Conservation (phyloP, 2,113 vertebrate genomes). For the Trematocara zebra region DNA sequence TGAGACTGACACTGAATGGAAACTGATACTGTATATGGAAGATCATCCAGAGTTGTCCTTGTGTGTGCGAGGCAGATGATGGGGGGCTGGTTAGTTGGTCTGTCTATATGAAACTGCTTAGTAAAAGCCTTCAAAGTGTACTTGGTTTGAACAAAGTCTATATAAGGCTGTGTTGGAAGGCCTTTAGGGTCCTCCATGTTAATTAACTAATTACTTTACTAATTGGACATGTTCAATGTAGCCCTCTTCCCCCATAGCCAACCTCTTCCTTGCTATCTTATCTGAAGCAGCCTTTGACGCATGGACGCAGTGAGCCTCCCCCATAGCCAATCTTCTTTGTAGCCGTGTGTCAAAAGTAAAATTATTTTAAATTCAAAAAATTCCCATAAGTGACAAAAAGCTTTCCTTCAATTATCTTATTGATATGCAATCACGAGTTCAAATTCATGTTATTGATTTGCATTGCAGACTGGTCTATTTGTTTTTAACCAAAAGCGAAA, state of each 20-base stretch:
- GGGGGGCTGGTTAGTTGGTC: slow-evolving; percentile 20
- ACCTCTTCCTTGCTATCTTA: not conserved
- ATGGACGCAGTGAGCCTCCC: not conserved
- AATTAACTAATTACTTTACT: slow-evolving; percentile 74
- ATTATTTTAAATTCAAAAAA: not conserved
- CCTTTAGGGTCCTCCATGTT: slow-evolving; percentile 59
- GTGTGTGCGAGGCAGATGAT: slow-evolving; percentile 5
- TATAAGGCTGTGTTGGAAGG: slow-evolving; percentile 28
- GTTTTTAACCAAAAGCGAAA: not conserved
- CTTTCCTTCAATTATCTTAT: not conserved
- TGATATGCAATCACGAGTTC: not conserved
- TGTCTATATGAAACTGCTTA: slow-evolving; percentile 22
- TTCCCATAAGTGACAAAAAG: not conserved
- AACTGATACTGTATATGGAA: not conserved
- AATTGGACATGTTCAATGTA: slow-evolving; percentile 63
- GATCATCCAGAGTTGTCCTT: not conserved
- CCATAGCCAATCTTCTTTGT: not conserved
- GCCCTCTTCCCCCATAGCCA: not conserved
- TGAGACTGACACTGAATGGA: not conserved
- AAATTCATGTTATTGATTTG: not conserved
- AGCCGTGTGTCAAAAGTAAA: not conserved
- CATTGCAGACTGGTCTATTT: not conserved
- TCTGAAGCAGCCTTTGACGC: not conserved
- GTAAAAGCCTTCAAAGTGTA: slow-evolving; percentile 30
- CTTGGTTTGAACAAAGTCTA: slow-evolving; percentile 26